Conservation (phyloP, 1,140 invertebrate genomes). For the Magallana ariakensis region DNA sequence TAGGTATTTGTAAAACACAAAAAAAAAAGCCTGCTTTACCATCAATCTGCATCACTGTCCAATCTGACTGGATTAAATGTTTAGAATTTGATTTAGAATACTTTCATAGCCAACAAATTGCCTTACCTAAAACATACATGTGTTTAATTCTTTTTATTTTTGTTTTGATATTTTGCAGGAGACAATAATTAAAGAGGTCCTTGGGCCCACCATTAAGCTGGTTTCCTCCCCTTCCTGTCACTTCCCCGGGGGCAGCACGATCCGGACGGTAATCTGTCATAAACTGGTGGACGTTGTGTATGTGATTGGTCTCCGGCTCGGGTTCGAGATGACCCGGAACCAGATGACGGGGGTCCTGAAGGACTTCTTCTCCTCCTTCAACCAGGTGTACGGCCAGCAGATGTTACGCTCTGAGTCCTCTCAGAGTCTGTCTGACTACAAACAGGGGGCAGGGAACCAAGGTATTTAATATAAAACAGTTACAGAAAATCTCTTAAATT, state of each 20-base stretch:
- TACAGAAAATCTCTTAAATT: neutral
- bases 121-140: too few relatives aligned
- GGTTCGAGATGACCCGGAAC: slow-evolving; percentile 90
- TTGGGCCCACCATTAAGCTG: slow-evolving; percentile 85
- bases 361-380: slow-evolving; percentile 92
- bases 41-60: too few relatives aligned
- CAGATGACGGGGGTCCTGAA: slow-evolving; percentile 87
- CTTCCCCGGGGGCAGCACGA: slow-evolving; percentile 89
- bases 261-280: slow-evolving; percentile 87
- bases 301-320: slow-evolving; percentile 88
- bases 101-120: too few relatives aligned
- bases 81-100: too few relatives aligned
- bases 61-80: too few relatives aligned
- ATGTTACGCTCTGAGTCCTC: neutral
- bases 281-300: slow-evolving; percentile 91
- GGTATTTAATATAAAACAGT: slow-evolving; percentile 9
- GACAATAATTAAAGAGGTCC: slow-evolving; percentile 83
- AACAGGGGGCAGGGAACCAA: slow-evolving; percentile 10
- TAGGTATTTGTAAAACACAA: too few relatives aligned
- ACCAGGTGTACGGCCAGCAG: slow-evolving; percentile 83
- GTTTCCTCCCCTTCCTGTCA: slow-evolving; percentile 85
- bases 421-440: slow-evolving; percentile 12
- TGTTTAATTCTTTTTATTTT: neutral
- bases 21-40: too few relatives aligned
- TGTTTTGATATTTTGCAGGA: slow-evolving; percentile 67